Evolutionary conservation across 2,113 vertebrate genomes (phyloP), one percentile per base, ranked within the genome.

Genomic region (Cyprinodon tularosa): DNA sequence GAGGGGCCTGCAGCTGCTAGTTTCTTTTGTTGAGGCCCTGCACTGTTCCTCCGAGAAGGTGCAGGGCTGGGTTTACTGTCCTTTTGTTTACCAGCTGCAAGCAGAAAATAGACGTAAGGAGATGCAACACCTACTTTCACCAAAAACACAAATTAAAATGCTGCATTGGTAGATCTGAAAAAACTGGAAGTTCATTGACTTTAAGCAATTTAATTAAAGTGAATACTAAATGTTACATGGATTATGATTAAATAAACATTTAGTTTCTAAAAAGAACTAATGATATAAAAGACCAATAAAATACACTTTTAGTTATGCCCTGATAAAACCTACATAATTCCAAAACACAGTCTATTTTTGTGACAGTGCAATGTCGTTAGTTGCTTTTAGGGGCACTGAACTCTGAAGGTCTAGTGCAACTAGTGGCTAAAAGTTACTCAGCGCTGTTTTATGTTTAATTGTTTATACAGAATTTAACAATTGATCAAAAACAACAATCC

Each of bases 1-100:
- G 94, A 80, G 57, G 95, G 70, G 72, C 85, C 90, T 48, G 78
- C 81, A 66, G 81, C 50, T 8, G 94, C 80, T 48, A 91, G 90
- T 37, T 77, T 86, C 3, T 48, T 6, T 63, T 81, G 81, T 68
- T 66, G 78, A 66, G 68, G 87, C 0, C 0, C 71, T 53, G 59
- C 20, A 72, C 6, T 74, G 12, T 64, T 83, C 47, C 15, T 80
- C 47, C 69, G 82, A 71, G 66, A 47, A 50, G 80, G 69, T 13
- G 80, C 44, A 20, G 84, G 63, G 14, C 66, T 85, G 11, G 80
- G 62, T 13, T 81, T 87, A 13, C 8, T 48, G 13, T 80, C 87
- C 45, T 81, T 90, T 66, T 86, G 81, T 44, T 83, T 86, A 62
- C 85, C 86, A 2, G 88, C 92, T 93, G 76, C 20, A 66, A 84